Conservation (phyloP, 2,113 vertebrate genomes). For the Carassius carassius region DNA sequence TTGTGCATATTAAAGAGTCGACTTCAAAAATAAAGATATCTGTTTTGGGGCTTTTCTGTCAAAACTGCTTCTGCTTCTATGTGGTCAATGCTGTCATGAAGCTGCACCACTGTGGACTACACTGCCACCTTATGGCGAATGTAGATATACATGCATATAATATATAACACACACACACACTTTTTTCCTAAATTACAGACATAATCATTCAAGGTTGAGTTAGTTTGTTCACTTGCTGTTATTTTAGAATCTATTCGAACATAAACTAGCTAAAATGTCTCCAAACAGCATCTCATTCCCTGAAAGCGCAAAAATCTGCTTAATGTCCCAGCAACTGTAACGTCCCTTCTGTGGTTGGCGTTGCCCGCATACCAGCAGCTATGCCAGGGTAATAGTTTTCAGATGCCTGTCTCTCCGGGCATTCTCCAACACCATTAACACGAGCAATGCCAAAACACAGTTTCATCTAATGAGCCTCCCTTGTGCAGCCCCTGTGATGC, state of each 20-base stretch:
- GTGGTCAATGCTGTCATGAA: neutral
- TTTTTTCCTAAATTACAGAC: neutral
- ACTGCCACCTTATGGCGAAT: constrained; percentile 20
- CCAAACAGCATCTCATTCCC: neutral
- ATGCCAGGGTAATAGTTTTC: constrained; percentile 53
- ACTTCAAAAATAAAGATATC: constrained; percentile 11
- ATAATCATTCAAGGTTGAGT: neutral
- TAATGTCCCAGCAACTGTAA: constrained; percentile 11
- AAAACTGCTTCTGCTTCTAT: neutral
- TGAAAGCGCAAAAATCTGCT: neutral
- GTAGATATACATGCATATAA: neutral
- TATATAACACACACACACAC: neutral
- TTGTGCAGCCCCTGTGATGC: constrained; percentile 21
- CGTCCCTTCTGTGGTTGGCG: constrained; percentile 47
- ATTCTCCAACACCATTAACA: constrained; percentile 48
- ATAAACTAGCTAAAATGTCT: neutral
- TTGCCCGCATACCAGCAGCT: constrained; percentile 11
- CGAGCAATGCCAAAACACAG: constrained; percentile 42
- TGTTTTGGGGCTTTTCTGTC: neutral
- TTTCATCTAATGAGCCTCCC: constrained; percentile 44
- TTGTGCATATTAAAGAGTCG: neutral
- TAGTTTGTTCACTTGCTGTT: neutral
- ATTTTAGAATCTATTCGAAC: neutral
- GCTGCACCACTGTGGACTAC: neutral
- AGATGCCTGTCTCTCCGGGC: constrained; percentile 55